Base-by-base conservation (phyloP, 1,140 invertebrate genomes). In the Neuroterus valhalla region DNA sequence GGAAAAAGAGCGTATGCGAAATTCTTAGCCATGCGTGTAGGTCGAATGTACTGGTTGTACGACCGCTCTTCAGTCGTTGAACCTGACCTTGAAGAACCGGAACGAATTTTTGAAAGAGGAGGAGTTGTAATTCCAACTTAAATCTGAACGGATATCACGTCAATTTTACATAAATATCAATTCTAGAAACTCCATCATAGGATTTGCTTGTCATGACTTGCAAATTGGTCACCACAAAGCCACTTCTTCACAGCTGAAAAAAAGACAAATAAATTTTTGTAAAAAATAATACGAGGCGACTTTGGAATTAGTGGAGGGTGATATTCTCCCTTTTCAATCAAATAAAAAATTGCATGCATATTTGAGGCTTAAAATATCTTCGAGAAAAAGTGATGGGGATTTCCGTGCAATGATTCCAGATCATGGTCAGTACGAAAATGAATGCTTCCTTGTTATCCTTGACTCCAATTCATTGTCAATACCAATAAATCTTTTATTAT, bases 1-100 rank as follows among this genome's bases (percentile, higher is more conserved):
- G n/a, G n/a, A n/a, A n/a, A n/a, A n/a, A n/a, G n/a, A n/a, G n/a
- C n/a, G n/a, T n/a, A n/a, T n/a, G n/a, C n/a, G n/a, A n/a, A n/a
- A n/a, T n/a, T n/a, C n/a, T n/a, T n/a, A n/a, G n/a, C n/a, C n/a
- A n/a, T n/a, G n/a, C n/a, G n/a, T n/a, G n/a, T n/a, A n/a, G n/a
- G n/a, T n/a, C n/a, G 31, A 38, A 5, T 38, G 31, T 8, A 8
- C 31, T 38, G 31, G 31, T 5, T 38, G 31, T 0, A 38, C 31
- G 31, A 62, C 23, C 23, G 52, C 10, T 11, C 11, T 55, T 55
- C 21, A 62, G 55, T 31, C 55, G n/a, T 62, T 62, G 55, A 62
- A 31, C 55, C 55, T 62, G 55, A 62, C 55, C 55, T 62, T 62
- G 55, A 62, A 62, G 21, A 62, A 62, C 55, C 23, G 55, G 55